Evolutionary conservation across 2,113 vertebrate species (phyloP), one percentile per base, ranked within the genome.

Genomic region (Benthochromis sp.): DNA sequence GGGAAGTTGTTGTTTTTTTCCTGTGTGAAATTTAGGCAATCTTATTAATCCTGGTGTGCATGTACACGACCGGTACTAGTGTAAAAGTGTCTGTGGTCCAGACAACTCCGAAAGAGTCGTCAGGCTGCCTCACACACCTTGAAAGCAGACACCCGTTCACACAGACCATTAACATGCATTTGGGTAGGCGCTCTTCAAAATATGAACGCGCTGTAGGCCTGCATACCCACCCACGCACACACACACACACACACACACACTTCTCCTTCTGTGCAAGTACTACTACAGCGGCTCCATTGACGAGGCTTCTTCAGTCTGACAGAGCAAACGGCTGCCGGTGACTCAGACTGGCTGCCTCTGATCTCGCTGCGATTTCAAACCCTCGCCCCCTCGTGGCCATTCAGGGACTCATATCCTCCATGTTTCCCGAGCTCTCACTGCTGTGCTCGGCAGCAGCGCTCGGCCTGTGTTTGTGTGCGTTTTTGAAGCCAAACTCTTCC

Each of bases 271-370:
- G 88, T 92, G 90, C 81, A 91, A 90, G 92, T 88, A 90, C 81
- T 94, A 95, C 93, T 95, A 94, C 94, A 95, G 94, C 93, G 57
- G 93, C 92, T 95, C 94, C 95, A 96, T 96, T 96, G 95, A 96
- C 83, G 53, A 92, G 90, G 83, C 91, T 92, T 16, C 92, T 92
- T 87, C 50, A 79, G 89, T 86, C 89, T 93, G 92, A 92, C 92
- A 86, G 87, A 92, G 88, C 90, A 76, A 88, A 90, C 83, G 57
- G 84, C 88, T 93, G 88, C 89, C 81, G 91, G 94, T 95, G 95
- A 95, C 94, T 95, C 94, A 95, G 92, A 93, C 89, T 81, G 69
- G 86, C 88, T 89, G 83, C 88, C 59, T 95, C 95, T 90, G 86
- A 93, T 94, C 86, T 91, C 84, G 8, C 85, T 50, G 14, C 88